phyloP scores from a whole-genome alignment of 2,888 invertebrate species.

The Anaspis maculata region DNA sequence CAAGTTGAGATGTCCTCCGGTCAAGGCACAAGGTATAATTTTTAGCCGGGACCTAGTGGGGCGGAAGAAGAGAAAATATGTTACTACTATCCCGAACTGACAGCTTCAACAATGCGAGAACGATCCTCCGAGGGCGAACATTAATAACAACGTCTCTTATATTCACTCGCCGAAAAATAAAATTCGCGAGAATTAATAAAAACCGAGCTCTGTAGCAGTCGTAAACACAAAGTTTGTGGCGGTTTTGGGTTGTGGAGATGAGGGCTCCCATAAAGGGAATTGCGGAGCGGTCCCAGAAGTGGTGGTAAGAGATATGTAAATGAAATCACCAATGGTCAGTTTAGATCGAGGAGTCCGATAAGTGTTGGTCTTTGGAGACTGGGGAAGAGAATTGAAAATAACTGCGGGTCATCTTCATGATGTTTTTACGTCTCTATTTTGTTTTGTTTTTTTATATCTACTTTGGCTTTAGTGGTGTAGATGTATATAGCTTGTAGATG shows the following conservation, averaged over 20 bases:
- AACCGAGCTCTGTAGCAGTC: too few species aligned
- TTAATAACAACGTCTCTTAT: constrained; percentile 13
- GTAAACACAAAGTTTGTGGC: too few species aligned
- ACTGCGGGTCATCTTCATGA: too few species aligned
- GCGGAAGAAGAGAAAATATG: constrained; percentile 40
- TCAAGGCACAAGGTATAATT: constrained; percentile 13
- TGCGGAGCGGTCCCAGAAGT: constrained; percentile 13
- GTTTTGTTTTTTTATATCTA: too few species aligned
- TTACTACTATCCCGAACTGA: constrained; percentile 34
- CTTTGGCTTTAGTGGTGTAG: too few species aligned
- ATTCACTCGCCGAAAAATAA: constrained; percentile 6
- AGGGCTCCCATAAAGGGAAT: too few species aligned
- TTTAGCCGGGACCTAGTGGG: constrained; percentile 33
- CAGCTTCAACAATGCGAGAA: constrained; percentile 23
- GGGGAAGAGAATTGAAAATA: too few species aligned
- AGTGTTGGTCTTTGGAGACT: too few species aligned
- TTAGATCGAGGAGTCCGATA: too few species aligned
- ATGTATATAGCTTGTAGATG: too few species aligned
- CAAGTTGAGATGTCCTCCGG: constrained; percentile 14
- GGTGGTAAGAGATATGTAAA: constrained; percentile 22
- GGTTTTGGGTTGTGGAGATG: too few species aligned
- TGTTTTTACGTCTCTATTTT: too few species aligned
- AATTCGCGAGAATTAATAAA: constrained; percentile 10
- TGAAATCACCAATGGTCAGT: constrained; percentile 26
- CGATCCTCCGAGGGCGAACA: constrained; percentile 23